Base-by-base conservation (phyloP, 2,113 vertebrate species). In the Callaeas wilsoni region DNA sequence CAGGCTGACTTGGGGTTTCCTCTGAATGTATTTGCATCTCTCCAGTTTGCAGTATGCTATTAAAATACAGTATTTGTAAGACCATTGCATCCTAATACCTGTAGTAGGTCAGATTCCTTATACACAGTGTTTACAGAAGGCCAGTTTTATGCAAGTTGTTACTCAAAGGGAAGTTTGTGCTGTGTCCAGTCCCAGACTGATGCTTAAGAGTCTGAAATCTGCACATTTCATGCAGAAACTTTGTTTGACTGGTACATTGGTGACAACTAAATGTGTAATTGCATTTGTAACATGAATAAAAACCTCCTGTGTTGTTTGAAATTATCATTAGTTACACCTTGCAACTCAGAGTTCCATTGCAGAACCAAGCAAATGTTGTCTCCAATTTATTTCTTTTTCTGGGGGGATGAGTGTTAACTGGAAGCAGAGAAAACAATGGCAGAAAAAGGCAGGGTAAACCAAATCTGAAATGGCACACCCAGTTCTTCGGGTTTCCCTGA, bases 1-100 rank as follows among this genome's bases (percentile, higher is more conserved):
- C 75, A 59, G 60, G 32, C 37, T 78, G 77, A 60, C 68, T 90
- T 75, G 80, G 85, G 79, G 39, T 67, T 89, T 93, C 47, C 60
- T 93, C 86, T 96, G 97, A 95, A 93, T 96, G 95, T 90, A 95
- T n/a, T 84, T 93, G 64, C 74, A 86, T 65, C 78, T 87, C 37
- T 90, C 67, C 70, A 93, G 52, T 50, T 68, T 60, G 82, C 65
- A 95, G 6, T 57, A 52, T 83, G 44, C 29, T 68, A 84, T 77
- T 67, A 55, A 67, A 79, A 63, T 60, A 78, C 16, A 95, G 73
- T 94, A 52, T 94, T 67, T 94, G 86, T 94, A 80, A 94, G 87
- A 78, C 80, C 84, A 35, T 84, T 89, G 76, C 62, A 83, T 90
- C 95, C 88, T 94, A 41, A 39, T 88, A 70, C 39, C 77, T 81